A percentile compares a stretch with the other conserved stretches of the same genome.
Evolutionary conservation across 2,888 invertebrate genomes (phyloP).

Genomic region (Meteorus colon): DNA sequence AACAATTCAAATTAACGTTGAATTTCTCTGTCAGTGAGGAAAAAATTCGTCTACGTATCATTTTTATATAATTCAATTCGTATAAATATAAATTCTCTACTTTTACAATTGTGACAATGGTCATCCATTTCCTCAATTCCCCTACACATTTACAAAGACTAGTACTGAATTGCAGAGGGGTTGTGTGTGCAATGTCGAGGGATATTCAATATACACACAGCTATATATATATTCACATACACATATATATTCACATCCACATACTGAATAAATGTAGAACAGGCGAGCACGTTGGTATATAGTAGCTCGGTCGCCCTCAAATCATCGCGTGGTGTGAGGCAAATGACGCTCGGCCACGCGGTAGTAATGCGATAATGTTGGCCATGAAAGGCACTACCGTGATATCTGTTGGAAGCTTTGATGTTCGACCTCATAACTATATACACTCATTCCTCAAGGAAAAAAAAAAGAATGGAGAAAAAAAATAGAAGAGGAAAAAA

Average conservation of each 20-base stretch:
- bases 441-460: conserved; percentile 1
- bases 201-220: neutral
- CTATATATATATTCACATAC: neutral
- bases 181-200: conserved; percentile 26
- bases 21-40: too few species aligned
- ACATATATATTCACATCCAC: neutral
- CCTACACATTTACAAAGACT: too few species aligned
- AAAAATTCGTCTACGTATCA: too few species aligned
- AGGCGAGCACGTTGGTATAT: conserved; percentile 47
- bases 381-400: conserved; percentile 65
- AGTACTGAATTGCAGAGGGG: too few species aligned
- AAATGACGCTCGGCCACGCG: conserved; percentile 68
- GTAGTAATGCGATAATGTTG: conserved; percentile 71
- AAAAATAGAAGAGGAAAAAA: neutral
- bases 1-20: too few species aligned
- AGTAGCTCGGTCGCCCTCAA: conserved; percentile 69
- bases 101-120: too few species aligned
- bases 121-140: too few species aligned
- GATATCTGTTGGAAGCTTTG: conserved; percentile 65
- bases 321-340: conserved; percentile 69
- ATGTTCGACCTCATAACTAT: conserved; percentile 53
- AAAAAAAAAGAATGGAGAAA: neutral
- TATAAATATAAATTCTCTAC: too few species aligned
- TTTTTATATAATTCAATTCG: too few species aligned
- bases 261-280: conserved; percentile 51